Percentiles rank a stretch among this genome's conserved stretches.
phyloP scores from a whole-genome alignment of 2,113 vertebrate species.

The Pica pica region DNA sequence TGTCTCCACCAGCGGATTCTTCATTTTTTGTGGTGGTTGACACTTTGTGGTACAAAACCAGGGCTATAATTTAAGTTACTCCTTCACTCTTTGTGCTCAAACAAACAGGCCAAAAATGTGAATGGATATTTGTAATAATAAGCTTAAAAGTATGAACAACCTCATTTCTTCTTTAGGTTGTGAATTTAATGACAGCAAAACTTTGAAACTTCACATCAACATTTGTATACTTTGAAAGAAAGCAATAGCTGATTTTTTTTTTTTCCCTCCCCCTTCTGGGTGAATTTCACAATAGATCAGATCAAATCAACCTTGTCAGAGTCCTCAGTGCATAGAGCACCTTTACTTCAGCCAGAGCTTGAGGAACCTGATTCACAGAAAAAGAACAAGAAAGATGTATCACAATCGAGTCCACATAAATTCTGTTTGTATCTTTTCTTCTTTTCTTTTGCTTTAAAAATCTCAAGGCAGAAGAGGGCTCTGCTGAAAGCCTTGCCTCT shows the following conservation, averaged over 20 bases:
- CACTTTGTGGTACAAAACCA: background rate
- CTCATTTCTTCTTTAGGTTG: background rate
- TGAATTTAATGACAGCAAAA: background rate
- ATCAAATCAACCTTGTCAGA: constrained; percentile 65
- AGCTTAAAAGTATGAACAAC: background rate
- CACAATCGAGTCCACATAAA: constrained; percentile 45
- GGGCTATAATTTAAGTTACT: background rate
- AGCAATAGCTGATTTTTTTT: background rate
- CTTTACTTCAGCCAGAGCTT: constrained; percentile 33
- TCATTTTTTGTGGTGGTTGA: background rate
- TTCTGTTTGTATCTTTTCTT: background rate
- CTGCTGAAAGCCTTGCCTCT: background rate
- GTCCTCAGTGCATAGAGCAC: constrained; percentile 43
- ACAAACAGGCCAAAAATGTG: background rate
- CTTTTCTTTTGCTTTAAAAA: background rate
- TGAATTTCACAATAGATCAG: constrained; percentile 64
- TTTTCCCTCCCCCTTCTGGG: background rate
- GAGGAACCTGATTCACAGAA: constrained; percentile 59
- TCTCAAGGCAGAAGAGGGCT: background rate
- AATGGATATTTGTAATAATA: background rate
- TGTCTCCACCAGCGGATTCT: background rate
- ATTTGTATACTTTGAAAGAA: background rate
- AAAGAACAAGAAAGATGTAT: constrained; percentile 58
- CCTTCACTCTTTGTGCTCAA: fast-evolving
- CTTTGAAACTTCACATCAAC: background rate